Base-by-base conservation (phyloP, 2,888 invertebrate genomes). In the Drosophila antonietae region DNA sequence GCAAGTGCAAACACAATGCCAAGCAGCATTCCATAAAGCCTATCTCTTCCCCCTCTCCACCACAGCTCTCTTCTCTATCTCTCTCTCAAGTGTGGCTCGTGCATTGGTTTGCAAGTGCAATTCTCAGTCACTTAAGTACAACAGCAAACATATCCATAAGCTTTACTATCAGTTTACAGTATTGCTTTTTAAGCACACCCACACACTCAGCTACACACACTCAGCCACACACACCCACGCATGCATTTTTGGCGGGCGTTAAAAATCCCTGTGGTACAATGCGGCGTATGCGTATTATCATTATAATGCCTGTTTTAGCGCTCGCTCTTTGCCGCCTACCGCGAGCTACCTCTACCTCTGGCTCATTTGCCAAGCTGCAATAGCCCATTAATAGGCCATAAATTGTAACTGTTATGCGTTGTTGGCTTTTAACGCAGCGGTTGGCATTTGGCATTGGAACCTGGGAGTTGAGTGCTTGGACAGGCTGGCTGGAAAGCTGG, bases 361-460 rank as follows among this genome's bases (percentile, higher is more conserved):
- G 53, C 53, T 39, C 53, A 39, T 37, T 39, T 20, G 49, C 44
- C 18, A 10, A 14, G 51, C 61, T 61, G 73, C 67, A 71, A 64
- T 65, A 75, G 76, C 73, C 80, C 86, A 88, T 84, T 83, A 89
- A 79, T 88, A 82, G 89, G 83, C 89, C 86, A 89, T 91, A 88
- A 91, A 88, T 89, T 90, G 80, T 90, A 81, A 88, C 81, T 83
- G 84, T 90, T 90, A 89, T 91, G 87, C 81, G 81, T 79, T 82
- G 79, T 78, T 89, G 80, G 81, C 88, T 87, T 91, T 90, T 90
- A 89, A 81, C 83, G 68, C 80, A 81, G 82, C 79, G 56, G 84
- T 84, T 78, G 87, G 73, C 80, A 86, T 84, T 75, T 76, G 81
- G 78, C 88, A 72, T 80, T 74, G 75, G 76, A 78, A 69, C 64